Conservation (phyloP, 2,797 vertebrate genomes). For the Ctenopoma multispine region DNA sequence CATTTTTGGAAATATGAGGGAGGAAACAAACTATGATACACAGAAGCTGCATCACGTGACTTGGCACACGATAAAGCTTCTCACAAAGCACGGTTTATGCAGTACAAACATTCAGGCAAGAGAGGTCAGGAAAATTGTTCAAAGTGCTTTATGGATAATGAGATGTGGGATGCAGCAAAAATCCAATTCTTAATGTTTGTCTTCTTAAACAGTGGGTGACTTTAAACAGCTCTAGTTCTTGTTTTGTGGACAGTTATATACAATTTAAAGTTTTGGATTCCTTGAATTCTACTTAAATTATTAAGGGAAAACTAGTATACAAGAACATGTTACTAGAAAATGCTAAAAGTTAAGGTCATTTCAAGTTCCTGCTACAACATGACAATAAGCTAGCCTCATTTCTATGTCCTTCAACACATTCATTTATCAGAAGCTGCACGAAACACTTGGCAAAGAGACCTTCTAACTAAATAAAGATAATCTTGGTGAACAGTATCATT, state of each 20-base stretch:
- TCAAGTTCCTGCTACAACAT: conserved; percentile 49
- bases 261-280: conserved; percentile 52
- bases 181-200: conserved; percentile 49
- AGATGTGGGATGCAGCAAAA: conserved; percentile 55
- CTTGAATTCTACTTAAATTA: conserved; percentile 32
- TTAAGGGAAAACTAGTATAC: conserved; percentile 21
- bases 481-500: not conserved
- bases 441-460: conserved; percentile 39
- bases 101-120: conserved; percentile 76
- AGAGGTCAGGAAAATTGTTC: conserved; percentile 72
- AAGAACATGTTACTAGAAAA: conserved; percentile 42
- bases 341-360: conserved; percentile 19
- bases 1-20: conserved; percentile 44
- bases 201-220: conserved; percentile 28
- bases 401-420: conserved; percentile 67
- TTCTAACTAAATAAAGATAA: conserved; percentile 22
- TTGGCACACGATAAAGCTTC: conserved; percentile 55
- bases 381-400: conserved; percentile 50
- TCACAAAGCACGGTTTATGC: conserved; percentile 63
- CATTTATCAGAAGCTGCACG: conserved; percentile 65
- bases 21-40: conserved; percentile 34
- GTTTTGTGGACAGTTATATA: conserved; percentile 36
- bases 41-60: not conserved
- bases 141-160: conserved; percentile 79
- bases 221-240: conserved; percentile 44